These are phyloP conservation scores for Telmatherina bonti DNA, from an alignment of 2,797 vertebrate species.

Conservation along the genomic window DNA sequence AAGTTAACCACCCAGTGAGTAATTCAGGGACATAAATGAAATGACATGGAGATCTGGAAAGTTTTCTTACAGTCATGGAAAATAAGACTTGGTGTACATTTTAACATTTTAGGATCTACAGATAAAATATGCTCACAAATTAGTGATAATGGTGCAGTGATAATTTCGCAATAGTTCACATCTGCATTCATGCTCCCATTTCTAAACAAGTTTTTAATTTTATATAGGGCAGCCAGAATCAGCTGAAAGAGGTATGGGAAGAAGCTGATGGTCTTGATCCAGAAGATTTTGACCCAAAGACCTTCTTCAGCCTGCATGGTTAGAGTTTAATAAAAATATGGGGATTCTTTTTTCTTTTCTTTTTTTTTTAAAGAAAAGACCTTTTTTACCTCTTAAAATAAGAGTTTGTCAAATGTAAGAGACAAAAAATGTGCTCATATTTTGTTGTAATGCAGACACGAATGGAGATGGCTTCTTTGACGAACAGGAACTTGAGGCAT, in stretches of 20 bases:
- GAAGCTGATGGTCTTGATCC: conserved; percentile 96
- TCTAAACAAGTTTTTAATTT: neutral
- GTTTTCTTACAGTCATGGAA: neutral
- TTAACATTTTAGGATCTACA: neutral
- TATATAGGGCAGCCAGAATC: conserved; percentile 94
- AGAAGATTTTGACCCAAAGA: conserved; percentile 97
- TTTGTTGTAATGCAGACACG: conserved; percentile 83
- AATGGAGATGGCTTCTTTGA: conserved; percentile 97
- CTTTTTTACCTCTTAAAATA: neutral
- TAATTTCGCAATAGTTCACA: too few species aligned
- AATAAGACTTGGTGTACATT: neutral
- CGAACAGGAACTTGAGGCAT: conserved; percentile 96
- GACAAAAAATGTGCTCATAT: neutral
- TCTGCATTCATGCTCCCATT: neutral
- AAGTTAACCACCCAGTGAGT: conserved; percentile 97
- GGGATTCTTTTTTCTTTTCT: too few species aligned
- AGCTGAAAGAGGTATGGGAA: conserved; percentile 98
- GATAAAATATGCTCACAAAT: too few species aligned
- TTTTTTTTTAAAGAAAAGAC: too few species aligned
- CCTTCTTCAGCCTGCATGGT: conserved; percentile 98
- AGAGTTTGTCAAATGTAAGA: neutral
- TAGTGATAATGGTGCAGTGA: too few species aligned
- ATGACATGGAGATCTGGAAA: neutral
- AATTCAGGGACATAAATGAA: neutral
- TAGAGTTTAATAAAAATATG: conserved; percentile 46